Percentiles rank a stretch among this genome's conserved stretches.
phyloP scores from a whole-genome alignment of 1,140 invertebrate species.

The Linepithema humile region DNA sequence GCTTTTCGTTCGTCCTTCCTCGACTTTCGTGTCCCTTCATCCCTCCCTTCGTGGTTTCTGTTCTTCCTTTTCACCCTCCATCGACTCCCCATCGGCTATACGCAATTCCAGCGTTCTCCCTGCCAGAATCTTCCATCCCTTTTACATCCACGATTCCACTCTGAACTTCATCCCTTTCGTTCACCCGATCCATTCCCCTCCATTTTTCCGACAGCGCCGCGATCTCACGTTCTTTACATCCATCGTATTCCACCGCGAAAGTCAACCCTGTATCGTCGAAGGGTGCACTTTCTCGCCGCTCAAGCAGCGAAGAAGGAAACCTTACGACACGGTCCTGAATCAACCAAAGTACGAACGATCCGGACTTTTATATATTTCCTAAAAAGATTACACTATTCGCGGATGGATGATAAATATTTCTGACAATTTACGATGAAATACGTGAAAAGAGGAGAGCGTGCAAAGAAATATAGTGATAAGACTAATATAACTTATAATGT shows the following conservation, averaged over 20 bases:
- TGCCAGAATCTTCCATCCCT: conserved; percentile 14
- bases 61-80: conserved; percentile 31
- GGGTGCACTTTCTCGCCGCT: not conserved
- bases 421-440: not conserved
- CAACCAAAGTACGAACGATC: not conserved
- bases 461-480: not conserved
- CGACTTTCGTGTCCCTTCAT: conserved; percentile 1
- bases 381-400: not conserved
- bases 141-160: not conserved
- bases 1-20: not conserved
- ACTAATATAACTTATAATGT: not conserved
- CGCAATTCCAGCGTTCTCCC: not conserved
- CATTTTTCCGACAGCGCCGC: conserved; percentile 10
- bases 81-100: conserved; percentile 2
- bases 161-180: conserved; percentile 38
- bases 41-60: conserved; percentile 5
- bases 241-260: conserved; percentile 41
- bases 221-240: conserved; percentile 40
- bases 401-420: not conserved
- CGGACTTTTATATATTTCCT: not conserved
- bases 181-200: not conserved
- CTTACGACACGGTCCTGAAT: not conserved
- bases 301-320: not conserved
- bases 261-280: conserved; percentile 37
- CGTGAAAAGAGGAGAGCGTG: not conserved